Percentiles rank a stretch among this genome's conserved stretches.
phyloP scores from a whole-genome alignment of 2,113 vertebrate genomes.

The Bos javanicus region DNA sequence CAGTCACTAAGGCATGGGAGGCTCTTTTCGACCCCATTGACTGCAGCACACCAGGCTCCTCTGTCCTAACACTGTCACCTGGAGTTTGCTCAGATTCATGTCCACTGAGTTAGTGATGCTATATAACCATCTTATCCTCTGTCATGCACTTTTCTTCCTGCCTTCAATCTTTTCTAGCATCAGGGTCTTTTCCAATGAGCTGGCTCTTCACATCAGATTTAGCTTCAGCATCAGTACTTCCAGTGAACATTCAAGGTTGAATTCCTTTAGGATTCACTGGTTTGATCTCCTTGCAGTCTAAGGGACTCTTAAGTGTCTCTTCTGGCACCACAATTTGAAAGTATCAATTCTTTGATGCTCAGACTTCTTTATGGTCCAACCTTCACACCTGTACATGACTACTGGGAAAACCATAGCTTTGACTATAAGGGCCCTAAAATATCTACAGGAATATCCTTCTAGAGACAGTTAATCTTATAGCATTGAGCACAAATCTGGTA shows the following conservation, averaged over 20 bases:
- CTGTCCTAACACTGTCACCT: not conserved
- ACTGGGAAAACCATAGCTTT: not conserved
- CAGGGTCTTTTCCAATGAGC: not conserved
- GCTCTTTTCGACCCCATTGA: not conserved
- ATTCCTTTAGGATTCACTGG: not conserved
- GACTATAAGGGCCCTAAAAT: not conserved
- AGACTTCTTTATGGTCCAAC: not conserved
- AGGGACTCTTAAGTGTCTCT: not conserved
- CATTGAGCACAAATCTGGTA: no score
- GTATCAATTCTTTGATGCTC: not conserved
- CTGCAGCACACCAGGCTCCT: not conserved
- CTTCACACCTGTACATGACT: not conserved
- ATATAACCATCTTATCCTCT: not conserved
- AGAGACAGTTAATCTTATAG: not conserved
- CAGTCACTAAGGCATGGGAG: not conserved
- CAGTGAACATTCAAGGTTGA: not conserved
- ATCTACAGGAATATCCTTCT: not conserved
- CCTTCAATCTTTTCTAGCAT: not conserved
- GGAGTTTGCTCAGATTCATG: not conserved
- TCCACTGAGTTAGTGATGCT: not conserved
- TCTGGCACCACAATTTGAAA: not conserved
- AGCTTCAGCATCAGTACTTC: not conserved
- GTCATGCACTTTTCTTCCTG: not conserved
- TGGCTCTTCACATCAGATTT: not conserved
- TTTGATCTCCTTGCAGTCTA: not conserved